Conservation (phyloP, 1,140 invertebrate genomes). For the Leptinotarsa undecemlineata region DNA sequence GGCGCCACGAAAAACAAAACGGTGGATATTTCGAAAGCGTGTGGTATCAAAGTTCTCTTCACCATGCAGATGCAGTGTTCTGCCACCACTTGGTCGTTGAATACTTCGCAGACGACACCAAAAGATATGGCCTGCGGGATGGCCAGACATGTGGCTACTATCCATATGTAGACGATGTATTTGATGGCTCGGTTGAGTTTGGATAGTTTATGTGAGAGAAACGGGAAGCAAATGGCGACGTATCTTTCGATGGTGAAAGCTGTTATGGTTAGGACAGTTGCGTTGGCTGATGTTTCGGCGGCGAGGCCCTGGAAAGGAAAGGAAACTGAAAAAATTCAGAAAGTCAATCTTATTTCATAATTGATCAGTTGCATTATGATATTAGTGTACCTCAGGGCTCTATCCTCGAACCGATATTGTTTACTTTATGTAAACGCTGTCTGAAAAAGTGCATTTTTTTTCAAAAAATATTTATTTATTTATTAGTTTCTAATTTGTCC, state of each 20-base stretch:
- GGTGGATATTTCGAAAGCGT: conserved; percentile 73
- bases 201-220: conserved; percentile 84
- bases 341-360: no score
- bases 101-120: conserved; percentile 62
- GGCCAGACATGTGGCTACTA: conserved; percentile 72
- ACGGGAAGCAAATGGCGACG: conserved; percentile 91
- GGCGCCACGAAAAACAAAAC: conserved; percentile 79
- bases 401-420: no score
- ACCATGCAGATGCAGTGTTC: conserved; percentile 50
- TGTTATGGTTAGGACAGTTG: conserved; percentile 89
- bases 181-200: conserved; percentile 73
- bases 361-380: no score
- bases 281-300: conserved; percentile 89
- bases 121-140: conserved; percentile 80
- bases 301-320: conserved; percentile 83
- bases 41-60: conserved; percentile 58
- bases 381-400: no score
- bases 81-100: conserved; percentile 62
- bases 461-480: no score
- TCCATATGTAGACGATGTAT: conserved; percentile 71
- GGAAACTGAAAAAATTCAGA: no score
- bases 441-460: no score
- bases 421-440: no score
- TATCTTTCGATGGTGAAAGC: conserved; percentile 95
- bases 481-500: no score